phyloP scores from a whole-genome alignment of 2,113 vertebrate genomes.

The Ramphastos sulfuratus region DNA sequence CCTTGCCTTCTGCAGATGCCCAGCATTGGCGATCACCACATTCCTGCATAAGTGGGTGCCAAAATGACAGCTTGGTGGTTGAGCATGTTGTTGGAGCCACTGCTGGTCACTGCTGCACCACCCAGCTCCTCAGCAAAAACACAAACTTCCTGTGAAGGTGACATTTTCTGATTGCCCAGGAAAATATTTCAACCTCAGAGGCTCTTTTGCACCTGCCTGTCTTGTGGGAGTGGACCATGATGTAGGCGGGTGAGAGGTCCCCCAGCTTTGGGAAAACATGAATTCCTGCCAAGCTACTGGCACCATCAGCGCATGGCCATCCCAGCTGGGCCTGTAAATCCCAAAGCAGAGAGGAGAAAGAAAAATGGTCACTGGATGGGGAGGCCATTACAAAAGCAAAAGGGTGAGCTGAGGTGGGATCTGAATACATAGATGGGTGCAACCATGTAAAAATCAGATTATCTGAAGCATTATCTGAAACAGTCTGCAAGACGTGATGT shows the following conservation, averaged over 20 bases:
- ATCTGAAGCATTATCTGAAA: neutral
- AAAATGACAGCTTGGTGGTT: neutral
- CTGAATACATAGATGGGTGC: neutral
- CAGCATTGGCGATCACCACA: neutral
- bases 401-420: neutral
- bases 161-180: neutral
- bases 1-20: neutral
- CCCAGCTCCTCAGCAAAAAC: neutral
- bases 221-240: neutral
- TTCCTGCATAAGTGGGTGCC: neutral
- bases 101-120: neutral
- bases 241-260: neutral
- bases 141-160: neutral
- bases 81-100: neutral
- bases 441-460: neutral
- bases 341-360: neutral
- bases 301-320: fast-evolving
- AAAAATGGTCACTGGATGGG: neutral
- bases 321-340: neutral
- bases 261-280: neutral
- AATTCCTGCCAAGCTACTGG: neutral
- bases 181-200: neutral
- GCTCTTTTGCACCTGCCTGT: neutral
- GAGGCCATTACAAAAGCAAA: neutral
- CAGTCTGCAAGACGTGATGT: neutral